Evolutionary conservation across 2,797 vertebrate genomes (phyloP).

Genomic region (Loris lydekkerianus): DNA sequence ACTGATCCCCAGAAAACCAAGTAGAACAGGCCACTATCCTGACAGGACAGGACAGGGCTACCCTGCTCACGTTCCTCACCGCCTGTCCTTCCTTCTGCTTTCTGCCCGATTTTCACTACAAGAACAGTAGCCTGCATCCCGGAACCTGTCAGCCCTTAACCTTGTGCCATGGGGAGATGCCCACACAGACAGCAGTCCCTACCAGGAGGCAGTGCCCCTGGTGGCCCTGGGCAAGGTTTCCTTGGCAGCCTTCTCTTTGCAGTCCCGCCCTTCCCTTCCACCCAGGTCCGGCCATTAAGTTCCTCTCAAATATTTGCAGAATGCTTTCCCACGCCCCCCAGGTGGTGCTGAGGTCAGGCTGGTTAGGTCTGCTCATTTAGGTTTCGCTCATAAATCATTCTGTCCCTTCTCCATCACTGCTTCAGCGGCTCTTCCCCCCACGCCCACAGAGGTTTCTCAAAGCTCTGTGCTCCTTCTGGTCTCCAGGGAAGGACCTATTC

Average conservation of each 20-base stretch:
- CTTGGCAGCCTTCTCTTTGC: background rate
- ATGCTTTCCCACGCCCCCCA: constrained; percentile 75
- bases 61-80: background rate
- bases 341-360: constrained; percentile 74
- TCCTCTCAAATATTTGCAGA: constrained; percentile 78
- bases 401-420: constrained; percentile 43
- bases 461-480: background rate
- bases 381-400: constrained; percentile 75
- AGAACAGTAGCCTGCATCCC: constrained; percentile 33
- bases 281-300: constrained; percentile 41
- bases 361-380: constrained; percentile 64
- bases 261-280: background rate
- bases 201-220: background rate
- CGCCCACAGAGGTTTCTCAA: background rate
- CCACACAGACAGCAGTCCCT: background rate
- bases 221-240: constrained; percentile 15
- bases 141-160: constrained; percentile 5
- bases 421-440: constrained; percentile 22
- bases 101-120: background rate
- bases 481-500: constrained; percentile 61
- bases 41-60: background rate
- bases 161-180: background rate
- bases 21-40: background rate
- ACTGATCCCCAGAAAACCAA: background rate
- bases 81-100: background rate